These are phyloP conservation scores for Caenorhabditis briggsae DNA, from an alignment of 1,140 invertebrate species.

Conservation along the genomic window DNA sequence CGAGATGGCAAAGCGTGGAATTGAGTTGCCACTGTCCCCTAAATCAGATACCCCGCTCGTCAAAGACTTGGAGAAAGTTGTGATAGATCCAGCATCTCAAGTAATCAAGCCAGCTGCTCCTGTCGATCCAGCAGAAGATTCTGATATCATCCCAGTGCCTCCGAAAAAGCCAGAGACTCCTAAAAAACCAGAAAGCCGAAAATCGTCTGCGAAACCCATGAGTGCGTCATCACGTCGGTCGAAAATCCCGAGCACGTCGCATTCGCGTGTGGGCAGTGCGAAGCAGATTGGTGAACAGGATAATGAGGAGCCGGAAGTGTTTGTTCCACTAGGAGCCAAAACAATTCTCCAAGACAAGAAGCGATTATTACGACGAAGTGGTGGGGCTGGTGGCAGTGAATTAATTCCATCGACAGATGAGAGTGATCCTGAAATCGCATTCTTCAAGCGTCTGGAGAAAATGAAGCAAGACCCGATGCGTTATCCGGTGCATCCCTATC, in stretches of 20 bases:
- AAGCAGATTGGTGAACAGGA: conserved; percentile 46
- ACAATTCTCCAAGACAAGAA: not conserved
- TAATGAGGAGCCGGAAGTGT: conserved; percentile 37
- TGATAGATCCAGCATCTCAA: not conserved
- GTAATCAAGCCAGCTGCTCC: not conserved
- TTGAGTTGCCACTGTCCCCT: conserved; percentile 55
- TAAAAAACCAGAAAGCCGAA: not conserved
- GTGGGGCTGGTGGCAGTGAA: not conserved
- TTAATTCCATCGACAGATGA: conserved; percentile 54
- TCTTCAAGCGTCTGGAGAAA: conserved; percentile 3
- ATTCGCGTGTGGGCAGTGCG: conserved; percentile 3
- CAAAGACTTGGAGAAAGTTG: not conserved
- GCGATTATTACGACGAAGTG: conserved; percentile 6
- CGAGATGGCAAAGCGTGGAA: conserved; percentile 56
- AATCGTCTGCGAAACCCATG: conserved; percentile 15
- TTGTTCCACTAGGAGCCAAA: conserved; percentile 42
- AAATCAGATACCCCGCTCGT: not conserved
- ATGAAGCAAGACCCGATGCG: conserved; percentile 17
- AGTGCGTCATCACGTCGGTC: conserved; percentile 30
- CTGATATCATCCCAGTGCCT: not conserved
- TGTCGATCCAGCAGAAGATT: conserved; percentile 17
- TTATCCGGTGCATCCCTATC: not conserved
- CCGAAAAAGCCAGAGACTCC: not conserved
- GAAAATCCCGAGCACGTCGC: conserved; percentile 22
- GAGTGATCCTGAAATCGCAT: conserved; percentile 60